phyloP scores from a whole-genome alignment of 2,797 vertebrate genomes.

The Takifugu rubripes region DNA sequence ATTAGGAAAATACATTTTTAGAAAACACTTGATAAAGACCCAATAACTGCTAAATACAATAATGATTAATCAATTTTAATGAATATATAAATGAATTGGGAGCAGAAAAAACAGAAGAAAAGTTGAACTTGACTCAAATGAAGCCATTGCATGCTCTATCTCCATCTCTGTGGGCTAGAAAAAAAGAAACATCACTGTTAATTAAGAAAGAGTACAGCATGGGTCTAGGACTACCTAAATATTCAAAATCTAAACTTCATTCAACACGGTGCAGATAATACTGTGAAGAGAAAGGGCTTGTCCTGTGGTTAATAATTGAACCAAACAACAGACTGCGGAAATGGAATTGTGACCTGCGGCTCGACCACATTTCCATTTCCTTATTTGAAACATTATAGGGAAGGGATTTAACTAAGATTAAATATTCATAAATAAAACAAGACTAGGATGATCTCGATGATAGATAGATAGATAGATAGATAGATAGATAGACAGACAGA shows the following conservation, averaged over 20 bases:
- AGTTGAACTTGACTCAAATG: neutral
- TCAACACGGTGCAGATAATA: neutral
- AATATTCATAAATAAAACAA: no score
- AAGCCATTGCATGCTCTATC: neutral
- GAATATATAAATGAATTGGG: neutral
- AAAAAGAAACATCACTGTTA: neutral
- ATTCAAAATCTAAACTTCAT: neutral
- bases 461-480: no score
- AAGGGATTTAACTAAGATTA: no score
- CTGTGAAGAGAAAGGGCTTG: constrained; percentile 28
- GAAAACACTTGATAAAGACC: neutral
- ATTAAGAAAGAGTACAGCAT: neutral
- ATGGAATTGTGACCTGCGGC: no score
- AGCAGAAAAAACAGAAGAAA: constrained; percentile 6
- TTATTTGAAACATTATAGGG: neutral
- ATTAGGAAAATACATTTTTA: constrained; percentile 15
- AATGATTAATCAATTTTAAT: neutral
- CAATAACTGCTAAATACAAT: neutral
- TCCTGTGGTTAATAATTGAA: constrained; percentile 47
- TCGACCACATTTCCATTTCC: no score
- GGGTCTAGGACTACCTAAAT: neutral
- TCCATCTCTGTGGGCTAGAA: constrained; percentile 12
- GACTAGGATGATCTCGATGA: no score
- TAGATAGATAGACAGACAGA: no score
- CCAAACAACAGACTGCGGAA: constrained; percentile 22